Evolutionary conservation across 2,797 vertebrate species (phyloP).

Genomic region (Crenuchus spilurus): DNA sequence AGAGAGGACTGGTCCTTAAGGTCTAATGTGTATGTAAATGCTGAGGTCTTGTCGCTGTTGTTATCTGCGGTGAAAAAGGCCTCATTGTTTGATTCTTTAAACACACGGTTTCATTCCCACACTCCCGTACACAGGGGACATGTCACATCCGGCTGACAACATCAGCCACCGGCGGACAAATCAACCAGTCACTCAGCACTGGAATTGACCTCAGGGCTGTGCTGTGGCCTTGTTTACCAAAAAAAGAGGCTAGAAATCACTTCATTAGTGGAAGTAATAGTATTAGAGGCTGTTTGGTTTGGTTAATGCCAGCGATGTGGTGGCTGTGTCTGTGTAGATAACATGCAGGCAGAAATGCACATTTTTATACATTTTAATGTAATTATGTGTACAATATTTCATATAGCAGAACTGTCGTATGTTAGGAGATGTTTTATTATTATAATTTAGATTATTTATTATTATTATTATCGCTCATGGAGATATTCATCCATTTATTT

Average conservation of each 20-base stretch:
- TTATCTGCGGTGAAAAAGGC: slow-evolving; percentile 40
- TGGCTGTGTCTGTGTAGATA: too few species aligned
- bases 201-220: slow-evolving; percentile 16
- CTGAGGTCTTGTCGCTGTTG: slow-evolving; percentile 47
- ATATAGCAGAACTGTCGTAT: too few species aligned
- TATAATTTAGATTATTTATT: too few species aligned
- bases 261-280: too few species aligned
- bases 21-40: slow-evolving; percentile 42
- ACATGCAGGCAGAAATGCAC: too few species aligned
- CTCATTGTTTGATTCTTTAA: slow-evolving; percentile 49
- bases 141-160: slow-evolving; percentile 41
- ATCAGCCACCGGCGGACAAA: slow-evolving; percentile 21
- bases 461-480: too few species aligned
- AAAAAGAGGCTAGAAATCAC: not conserved
- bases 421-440: too few species aligned
- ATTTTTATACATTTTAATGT: too few species aligned
- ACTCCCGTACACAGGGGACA: slow-evolving; percentile 39
- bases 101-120: slow-evolving; percentile 44
- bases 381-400: too few species aligned
- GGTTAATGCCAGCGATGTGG: not conserved
- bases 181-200: slow-evolving; percentile 16
- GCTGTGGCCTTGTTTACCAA: not conserved
- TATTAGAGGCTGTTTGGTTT: too few species aligned
- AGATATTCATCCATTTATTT: too few species aligned
- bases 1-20: slow-evolving; percentile 31